Evolutionary conservation across 2,888 invertebrate species (phyloP).

Genomic region (Uloborus plumipes): DNA sequence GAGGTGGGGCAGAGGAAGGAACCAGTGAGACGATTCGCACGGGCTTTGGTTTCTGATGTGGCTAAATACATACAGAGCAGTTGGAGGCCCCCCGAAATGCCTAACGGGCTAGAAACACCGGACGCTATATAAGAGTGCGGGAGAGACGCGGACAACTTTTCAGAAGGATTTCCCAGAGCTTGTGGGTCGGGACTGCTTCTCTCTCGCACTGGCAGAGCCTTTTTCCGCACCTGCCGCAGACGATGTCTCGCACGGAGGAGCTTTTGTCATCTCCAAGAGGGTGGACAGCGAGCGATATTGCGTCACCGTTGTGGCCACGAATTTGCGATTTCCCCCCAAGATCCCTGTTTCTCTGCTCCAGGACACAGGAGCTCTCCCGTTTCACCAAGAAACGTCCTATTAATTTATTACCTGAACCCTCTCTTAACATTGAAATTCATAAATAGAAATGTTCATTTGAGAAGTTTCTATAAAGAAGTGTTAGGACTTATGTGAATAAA

Average conservation of each 20-base stretch:
- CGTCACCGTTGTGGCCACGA: too few relatives aligned
- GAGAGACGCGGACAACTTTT: conserved; percentile 57
- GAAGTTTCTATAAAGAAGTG: too few relatives aligned
- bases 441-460: too few relatives aligned
- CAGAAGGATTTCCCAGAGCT: conserved; percentile 56
- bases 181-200: conserved; percentile 22
- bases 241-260: not conserved
- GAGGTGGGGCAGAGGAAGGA: conserved; percentile 36
- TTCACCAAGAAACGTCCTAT: too few relatives aligned
- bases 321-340: too few relatives aligned
- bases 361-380: too few relatives aligned
- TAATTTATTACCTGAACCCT: too few relatives aligned
- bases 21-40: conserved; percentile 61
- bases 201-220: conserved; percentile 13
- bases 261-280: too few relatives aligned
- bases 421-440: too few relatives aligned
- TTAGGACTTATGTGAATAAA: too few relatives aligned
- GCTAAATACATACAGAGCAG: conserved; percentile 65
- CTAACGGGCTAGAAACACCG: conserved; percentile 63
- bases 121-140: conserved; percentile 61
- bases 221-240: conserved; percentile 19
- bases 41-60: conserved; percentile 65
- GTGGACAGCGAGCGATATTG: too few relatives aligned
- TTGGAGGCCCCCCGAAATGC: conserved; percentile 26
- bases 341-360: too few relatives aligned